phyloP scores from a whole-genome alignment of 1,140 invertebrate species.

The Myzus persicae region DNA sequence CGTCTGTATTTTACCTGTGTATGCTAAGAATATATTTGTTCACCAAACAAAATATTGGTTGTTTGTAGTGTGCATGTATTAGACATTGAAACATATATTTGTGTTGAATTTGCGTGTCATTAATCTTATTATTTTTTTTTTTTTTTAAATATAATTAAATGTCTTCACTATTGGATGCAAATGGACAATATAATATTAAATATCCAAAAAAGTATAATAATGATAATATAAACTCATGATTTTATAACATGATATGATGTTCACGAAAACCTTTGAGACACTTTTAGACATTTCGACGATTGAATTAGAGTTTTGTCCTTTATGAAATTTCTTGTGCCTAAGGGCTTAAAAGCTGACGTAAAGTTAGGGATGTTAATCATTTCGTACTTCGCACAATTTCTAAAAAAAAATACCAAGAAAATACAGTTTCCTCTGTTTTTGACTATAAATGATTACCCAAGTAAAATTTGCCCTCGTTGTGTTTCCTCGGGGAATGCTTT shows the following conservation, averaged over 20 bases:
- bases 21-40: neutral
- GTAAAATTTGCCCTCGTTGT: neutral
- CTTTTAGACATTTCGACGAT: neutral
- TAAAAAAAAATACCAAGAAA: neutral
- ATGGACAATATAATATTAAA: slow-evolving; percentile 4
- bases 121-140: neutral
- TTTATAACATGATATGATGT: neutral
- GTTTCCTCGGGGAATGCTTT: slow-evolving; percentile 7
- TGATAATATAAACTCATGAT: neutral
- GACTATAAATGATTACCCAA: slow-evolving; percentile 34
- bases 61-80: neutral
- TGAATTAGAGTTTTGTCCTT: slow-evolving; percentile 23
- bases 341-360: neutral
- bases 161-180: neutral
- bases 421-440: slow-evolving; percentile 23
- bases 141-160: neutral
- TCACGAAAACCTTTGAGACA: slow-evolving; percentile 1
- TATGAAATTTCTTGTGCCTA: neutral
- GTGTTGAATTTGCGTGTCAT: slow-evolving; percentile 16
- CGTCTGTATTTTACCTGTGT: neutral
- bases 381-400: neutral
- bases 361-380: slow-evolving; percentile 39
- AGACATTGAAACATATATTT: neutral
- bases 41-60: neutral
- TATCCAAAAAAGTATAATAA: neutral